Evolutionary conservation across 37 sponge, comb jelly and placozoan species (phyloP).

Genomic region (Chondrosia reniformis): DNA sequence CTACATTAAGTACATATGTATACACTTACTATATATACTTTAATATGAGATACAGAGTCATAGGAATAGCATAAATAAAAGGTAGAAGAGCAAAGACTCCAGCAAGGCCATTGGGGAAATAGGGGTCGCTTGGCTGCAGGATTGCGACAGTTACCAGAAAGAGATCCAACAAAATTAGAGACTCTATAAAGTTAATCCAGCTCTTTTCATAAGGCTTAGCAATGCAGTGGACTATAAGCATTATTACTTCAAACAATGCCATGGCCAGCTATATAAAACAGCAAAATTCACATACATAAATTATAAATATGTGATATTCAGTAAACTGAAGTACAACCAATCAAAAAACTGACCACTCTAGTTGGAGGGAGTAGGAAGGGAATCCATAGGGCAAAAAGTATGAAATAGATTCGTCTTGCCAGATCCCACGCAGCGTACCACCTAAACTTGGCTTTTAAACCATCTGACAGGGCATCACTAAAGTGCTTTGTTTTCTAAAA

Average conservation of each 20-base stretch:
- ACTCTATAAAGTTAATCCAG: slow-evolving; percentile 60
- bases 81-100: neutral
- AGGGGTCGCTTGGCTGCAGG: slow-evolving; percentile 41
- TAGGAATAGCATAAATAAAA: neutral
- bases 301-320: neutral
- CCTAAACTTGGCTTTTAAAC: slow-evolving; percentile 33
- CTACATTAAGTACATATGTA: neutral
- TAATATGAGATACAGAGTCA: neutral
- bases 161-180: slow-evolving; percentile 55
- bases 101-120: slow-evolving; percentile 25
- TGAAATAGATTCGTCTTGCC: slow-evolving; percentile 51
- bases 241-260: slow-evolving; percentile 4
- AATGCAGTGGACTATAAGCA: slow-evolving; percentile 54
- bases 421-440: slow-evolving; percentile 78
- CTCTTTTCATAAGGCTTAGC: slow-evolving; percentile 60
- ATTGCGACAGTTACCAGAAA: slow-evolving; percentile 61
- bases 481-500: slow-evolving; percentile 54
- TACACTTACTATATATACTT: slow-evolving; percentile 10
- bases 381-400: slow-evolving; percentile 34
- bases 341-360: neutral
- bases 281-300: neutral
- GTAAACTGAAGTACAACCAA: neutral
- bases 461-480: slow-evolving; percentile 67
- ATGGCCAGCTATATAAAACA: neutral
- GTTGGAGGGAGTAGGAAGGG: neutral